Percentiles rank a stretch among this genome's conserved stretches.
phyloP scores from a whole-genome alignment of 2,888 invertebrate genomes.

The Campoplex capitator region DNA sequence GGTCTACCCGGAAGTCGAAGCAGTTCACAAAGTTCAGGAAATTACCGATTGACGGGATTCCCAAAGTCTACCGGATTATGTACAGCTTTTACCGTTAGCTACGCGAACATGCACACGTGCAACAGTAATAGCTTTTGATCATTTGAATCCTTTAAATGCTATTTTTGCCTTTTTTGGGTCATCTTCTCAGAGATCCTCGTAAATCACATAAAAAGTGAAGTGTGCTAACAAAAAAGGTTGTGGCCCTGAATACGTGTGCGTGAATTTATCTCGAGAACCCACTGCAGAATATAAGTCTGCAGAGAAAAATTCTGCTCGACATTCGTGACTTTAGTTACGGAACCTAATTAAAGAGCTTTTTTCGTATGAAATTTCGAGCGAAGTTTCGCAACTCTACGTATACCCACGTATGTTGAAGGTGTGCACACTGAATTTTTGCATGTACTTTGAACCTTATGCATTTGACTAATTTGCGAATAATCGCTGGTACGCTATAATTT shows the following conservation, averaged over 20 bases:
- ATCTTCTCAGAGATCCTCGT: background rate
- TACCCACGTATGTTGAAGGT: background rate
- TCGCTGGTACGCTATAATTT: constrained; percentile 49
- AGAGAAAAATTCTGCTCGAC: constrained; percentile 26
- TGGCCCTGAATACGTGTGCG: background rate
- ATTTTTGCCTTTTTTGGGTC: background rate
- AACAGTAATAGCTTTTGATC: background rate
- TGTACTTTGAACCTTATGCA: constrained; percentile 29
- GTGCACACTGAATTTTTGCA: background rate
- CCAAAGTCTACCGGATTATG: background rate
- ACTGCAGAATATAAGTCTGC: constrained; percentile 32
- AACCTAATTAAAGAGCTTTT: constrained; percentile 52
- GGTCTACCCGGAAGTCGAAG: constrained; percentile 30
- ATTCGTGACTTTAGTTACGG: constrained; percentile 56
- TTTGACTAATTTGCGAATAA: constrained; percentile 61
- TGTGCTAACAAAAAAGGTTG: background rate
- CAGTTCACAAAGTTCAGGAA: constrained; percentile 33
- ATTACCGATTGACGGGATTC: constrained; percentile 40
- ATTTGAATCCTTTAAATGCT: background rate
- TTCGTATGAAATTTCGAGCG: constrained; percentile 22
- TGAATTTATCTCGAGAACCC: background rate
- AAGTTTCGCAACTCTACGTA: background rate
- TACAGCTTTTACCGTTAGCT: background rate
- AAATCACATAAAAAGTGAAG: constrained; percentile 5
- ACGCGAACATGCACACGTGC: background rate